Percentiles rank a stretch among this genome's conserved stretches.
phyloP scores from a whole-genome alignment of 2,113 vertebrate species.

The Recurvirostra avosetta region DNA sequence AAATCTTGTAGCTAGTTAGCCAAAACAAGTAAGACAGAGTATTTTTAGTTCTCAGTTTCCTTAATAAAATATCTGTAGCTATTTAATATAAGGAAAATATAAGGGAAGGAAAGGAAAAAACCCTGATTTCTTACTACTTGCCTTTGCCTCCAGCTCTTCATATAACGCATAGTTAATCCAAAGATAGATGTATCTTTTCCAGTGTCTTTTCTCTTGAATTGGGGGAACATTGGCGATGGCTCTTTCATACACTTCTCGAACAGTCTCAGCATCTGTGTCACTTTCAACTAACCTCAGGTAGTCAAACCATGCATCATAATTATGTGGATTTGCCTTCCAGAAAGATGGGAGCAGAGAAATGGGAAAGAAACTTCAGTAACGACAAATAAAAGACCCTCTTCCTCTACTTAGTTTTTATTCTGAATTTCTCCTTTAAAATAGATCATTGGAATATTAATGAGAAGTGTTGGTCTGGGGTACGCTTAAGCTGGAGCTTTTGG shows the following conservation, averaged over 20 bases:
- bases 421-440: neutral
- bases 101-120: neutral
- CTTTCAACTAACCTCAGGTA: constrained; percentile 95
- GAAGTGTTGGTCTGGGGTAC: neutral
- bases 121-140: neutral
- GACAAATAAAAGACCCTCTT: neutral
- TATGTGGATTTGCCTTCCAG: constrained; percentile 91
- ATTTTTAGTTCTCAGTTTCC: neutral
- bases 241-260: constrained; percentile 92
- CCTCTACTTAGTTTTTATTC: neutral
- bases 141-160: constrained; percentile 96
- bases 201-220: constrained; percentile 94
- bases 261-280: constrained; percentile 83
- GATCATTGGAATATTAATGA: accelerated
- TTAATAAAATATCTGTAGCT: neutral
- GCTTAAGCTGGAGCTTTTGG: neutral
- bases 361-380: neutral
- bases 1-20: neutral
- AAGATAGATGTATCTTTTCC: constrained; percentile 96
- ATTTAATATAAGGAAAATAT: neutral
- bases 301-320: constrained; percentile 97
- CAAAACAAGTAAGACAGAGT: accelerated
- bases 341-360: neutral
- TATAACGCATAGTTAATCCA: constrained; percentile 97
- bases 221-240: constrained; percentile 94